These are phyloP conservation scores for Bombus balteatus DNA, from an alignment of 1,140 invertebrate genomes.

Conservation along the genomic window DNA sequence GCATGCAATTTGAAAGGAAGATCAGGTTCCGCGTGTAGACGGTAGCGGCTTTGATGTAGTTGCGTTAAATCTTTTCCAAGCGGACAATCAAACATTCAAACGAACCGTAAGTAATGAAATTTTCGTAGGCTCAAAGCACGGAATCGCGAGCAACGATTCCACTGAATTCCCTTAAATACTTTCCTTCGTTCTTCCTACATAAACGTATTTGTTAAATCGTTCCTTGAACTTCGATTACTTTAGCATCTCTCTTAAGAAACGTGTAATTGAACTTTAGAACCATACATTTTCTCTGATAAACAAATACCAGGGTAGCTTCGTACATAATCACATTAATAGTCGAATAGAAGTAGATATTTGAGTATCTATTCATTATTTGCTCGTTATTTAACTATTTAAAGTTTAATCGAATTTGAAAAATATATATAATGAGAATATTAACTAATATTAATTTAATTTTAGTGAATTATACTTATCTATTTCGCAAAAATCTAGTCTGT, in stretches of 20 bases:
- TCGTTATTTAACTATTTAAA: background rate
- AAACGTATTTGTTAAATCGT: background rate
- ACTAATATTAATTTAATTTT: no score
- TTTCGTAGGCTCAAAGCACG: slow-evolving; percentile 17
- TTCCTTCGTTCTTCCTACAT: background rate
- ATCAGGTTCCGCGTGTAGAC: slow-evolving; percentile 1
- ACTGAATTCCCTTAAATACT: background rate
- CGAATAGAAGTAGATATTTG: background rate
- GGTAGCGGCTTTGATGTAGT: slow-evolving; percentile 13
- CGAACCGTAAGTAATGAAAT: slow-evolving; percentile 39
- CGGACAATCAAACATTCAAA: slow-evolving; percentile 33
- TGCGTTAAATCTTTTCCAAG: slow-evolving; percentile 16
- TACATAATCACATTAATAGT: background rate
- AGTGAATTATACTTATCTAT: no score
- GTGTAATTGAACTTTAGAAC: background rate
- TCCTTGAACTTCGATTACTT: background rate
- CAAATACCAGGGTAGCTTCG: background rate
- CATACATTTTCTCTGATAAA: background rate
- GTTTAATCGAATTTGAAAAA: background rate
- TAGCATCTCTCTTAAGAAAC: background rate
- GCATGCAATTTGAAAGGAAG: slow-evolving; percentile 46
- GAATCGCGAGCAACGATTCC: background rate
- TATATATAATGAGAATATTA: background rate
- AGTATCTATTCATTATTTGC: background rate
- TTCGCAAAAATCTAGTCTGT: background rate